Percentiles rank a stretch among this genome's conserved stretches.
These are phyloP conservation scores for Chloebia gouldiae DNA, from an alignment of 2,113 vertebrate genomes.

Conservation along the genomic window DNA sequence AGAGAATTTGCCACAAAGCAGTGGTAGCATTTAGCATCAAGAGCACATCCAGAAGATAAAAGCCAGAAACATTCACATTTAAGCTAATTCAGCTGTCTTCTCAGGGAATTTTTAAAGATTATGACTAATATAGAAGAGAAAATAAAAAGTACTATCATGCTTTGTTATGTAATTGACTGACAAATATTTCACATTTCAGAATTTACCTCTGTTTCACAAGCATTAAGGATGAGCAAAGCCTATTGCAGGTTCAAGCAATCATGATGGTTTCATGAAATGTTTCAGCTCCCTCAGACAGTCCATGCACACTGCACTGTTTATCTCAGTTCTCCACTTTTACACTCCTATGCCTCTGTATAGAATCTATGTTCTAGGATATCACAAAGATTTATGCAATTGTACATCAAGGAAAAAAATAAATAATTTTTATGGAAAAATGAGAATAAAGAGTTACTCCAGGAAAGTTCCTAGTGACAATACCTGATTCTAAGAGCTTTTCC, in stretches of 20 bases:
- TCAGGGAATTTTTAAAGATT: not conserved
- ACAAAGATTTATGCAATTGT: not conserved
- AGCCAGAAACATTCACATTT: not conserved
- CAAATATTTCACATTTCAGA: not conserved
- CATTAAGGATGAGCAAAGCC: not conserved
- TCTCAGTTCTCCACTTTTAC: not conserved
- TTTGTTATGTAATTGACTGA: not conserved
- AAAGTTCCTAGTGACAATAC: not conserved
- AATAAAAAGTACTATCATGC: not conserved
- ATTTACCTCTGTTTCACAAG: not conserved
- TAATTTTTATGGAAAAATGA: not conserved
- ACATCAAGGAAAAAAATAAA: not conserved
- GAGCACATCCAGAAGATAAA: not conserved
- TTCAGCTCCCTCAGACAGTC: not conserved
- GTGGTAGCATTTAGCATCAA: not conserved
- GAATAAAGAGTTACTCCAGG: not conserved
- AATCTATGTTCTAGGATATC: not conserved
- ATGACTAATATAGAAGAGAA: not conserved
- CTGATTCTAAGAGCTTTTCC: not conserved
- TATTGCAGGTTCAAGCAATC: not conserved
- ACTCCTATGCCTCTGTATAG: not conserved
- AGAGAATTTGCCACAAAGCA: not conserved
- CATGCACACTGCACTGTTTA: not conserved
- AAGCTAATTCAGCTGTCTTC: not conserved
- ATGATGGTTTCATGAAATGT: not conserved